Conservation (phyloP, 2,113 vertebrate genomes). For the human region DNA sequence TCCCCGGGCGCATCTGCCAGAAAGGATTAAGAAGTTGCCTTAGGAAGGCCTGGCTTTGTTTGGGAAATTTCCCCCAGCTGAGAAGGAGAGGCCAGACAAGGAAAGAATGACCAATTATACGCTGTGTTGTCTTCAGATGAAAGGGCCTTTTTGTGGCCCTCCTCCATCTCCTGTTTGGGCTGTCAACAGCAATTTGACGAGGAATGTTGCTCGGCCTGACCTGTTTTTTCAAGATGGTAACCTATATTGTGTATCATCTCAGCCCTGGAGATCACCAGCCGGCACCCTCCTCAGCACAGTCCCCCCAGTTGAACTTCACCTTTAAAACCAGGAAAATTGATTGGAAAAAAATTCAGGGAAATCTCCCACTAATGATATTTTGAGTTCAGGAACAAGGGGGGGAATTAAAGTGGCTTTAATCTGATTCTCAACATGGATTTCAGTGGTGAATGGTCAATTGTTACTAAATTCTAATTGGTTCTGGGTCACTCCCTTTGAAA, state of each 20-base stretch:
- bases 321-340: slow-evolving; percentile 78
- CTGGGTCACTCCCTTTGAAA: slow-evolving; percentile 90
- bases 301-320: slow-evolving; percentile 74
- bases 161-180: slow-evolving; percentile 85
- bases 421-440: slow-evolving; percentile 72
- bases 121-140: slow-evolving; percentile 85
- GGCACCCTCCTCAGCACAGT: slow-evolving; percentile 22
- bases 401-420: slow-evolving; percentile 81
- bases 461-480: slow-evolving; percentile 91
- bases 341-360: slow-evolving; percentile 73
- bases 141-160: slow-evolving; percentile 86
- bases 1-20: slow-evolving; percentile 61
- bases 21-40: slow-evolving; percentile 81
- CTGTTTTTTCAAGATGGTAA: slow-evolving; percentile 87
- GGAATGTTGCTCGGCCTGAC: slow-evolving; percentile 84
- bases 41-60: slow-evolving; percentile 71
- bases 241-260: slow-evolving; percentile 83
- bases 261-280: slow-evolving; percentile 64
- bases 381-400: slow-evolving; percentile 35
- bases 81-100: slow-evolving; percentile 79
- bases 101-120: slow-evolving; percentile 88
- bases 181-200: slow-evolving; percentile 89
- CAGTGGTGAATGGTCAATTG: slow-evolving; percentile 89
- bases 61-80: slow-evolving; percentile 81
- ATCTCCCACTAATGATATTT: slow-evolving; percentile 77